Evolutionary conservation across 2,113 vertebrate genomes (phyloP).

Genomic region (Pleuronectes platessa): DNA sequence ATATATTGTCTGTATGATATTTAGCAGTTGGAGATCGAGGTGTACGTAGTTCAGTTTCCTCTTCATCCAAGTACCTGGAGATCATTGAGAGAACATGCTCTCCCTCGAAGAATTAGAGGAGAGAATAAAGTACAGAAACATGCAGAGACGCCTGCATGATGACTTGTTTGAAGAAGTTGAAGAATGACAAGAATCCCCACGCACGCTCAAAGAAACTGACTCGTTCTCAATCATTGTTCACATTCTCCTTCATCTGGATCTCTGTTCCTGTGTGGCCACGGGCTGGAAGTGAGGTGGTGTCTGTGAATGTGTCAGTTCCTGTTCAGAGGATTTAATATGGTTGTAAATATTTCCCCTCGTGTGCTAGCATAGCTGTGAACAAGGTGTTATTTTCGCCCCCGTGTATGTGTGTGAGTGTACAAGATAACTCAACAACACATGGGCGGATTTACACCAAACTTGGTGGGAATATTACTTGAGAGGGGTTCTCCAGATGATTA

Average conservation of each 20-base stretch:
- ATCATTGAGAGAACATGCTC: not conserved
- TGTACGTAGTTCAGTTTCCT: too few species aligned
- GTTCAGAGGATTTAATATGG: constrained; percentile 24
- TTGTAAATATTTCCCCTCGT: constrained; percentile 28
- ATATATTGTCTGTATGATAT: too few species aligned
- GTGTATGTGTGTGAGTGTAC: not conserved
- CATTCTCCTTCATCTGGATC: constrained; percentile 38
- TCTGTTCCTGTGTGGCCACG: not conserved
- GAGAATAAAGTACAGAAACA: not conserved
- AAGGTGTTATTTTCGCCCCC: not conserved
- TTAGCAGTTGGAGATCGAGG: too few species aligned
- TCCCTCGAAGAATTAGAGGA: not conserved
- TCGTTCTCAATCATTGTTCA: constrained; percentile 15
- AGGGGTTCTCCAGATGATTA: not conserved
- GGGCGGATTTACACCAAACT: not conserved
- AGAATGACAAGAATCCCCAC: constrained; percentile 37
- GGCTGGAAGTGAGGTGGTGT: not conserved
- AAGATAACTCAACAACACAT: not conserved
- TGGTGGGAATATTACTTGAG: too few species aligned
- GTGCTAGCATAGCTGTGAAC: not conserved
- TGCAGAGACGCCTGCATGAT: not conserved
- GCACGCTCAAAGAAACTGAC: not conserved
- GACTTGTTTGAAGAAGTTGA: constrained; percentile 40
- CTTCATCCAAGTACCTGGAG: not conserved
- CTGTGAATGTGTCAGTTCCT: constrained; percentile 2